These are phyloP conservation scores for Mixornis gularis DNA, from an alignment of 2,113 vertebrate genomes.

Conservation along the genomic window DNA sequence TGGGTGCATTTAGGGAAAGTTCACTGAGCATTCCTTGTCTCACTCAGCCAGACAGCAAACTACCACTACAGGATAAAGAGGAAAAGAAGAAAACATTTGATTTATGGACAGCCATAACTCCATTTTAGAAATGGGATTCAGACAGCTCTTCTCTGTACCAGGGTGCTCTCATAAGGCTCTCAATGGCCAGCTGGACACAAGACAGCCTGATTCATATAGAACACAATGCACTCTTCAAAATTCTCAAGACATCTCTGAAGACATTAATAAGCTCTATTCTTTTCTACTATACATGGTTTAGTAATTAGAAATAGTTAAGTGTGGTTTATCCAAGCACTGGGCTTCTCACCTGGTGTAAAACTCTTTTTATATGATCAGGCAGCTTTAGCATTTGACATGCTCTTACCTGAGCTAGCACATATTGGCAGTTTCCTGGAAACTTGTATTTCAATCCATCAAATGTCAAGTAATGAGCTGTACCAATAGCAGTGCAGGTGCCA, in stretches of 20 bases:
- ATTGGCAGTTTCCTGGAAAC: conserved; percentile 91
- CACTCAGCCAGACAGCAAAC: neutral
- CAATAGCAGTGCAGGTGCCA: conserved; percentile 81
- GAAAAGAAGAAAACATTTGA: neutral
- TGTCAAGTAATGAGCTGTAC: conserved; percentile 87
- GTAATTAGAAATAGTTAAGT: neutral
- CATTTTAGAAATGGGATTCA: neutral
- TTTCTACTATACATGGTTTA: neutral
- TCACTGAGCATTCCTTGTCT: neutral
- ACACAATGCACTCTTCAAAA: neutral
- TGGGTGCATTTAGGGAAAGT: neutral
- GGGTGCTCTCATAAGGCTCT: neutral
- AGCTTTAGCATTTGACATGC: neutral
- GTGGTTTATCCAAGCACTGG: neutral
- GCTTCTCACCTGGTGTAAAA: neutral
- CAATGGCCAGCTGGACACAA: neutral
- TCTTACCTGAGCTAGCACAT: conserved; percentile 90
- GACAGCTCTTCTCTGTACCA: neutral
- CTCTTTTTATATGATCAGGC: neutral
- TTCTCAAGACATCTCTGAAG: neutral
- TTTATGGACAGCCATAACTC: neutral
- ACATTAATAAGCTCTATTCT: neutral
- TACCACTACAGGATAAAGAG: neutral
- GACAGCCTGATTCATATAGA: neutral
- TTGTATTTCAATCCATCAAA: conserved; percentile 89